Evolutionary conservation across 2,888 invertebrate species (phyloP).

Genomic region (Ecliptopera silaceata): DNA sequence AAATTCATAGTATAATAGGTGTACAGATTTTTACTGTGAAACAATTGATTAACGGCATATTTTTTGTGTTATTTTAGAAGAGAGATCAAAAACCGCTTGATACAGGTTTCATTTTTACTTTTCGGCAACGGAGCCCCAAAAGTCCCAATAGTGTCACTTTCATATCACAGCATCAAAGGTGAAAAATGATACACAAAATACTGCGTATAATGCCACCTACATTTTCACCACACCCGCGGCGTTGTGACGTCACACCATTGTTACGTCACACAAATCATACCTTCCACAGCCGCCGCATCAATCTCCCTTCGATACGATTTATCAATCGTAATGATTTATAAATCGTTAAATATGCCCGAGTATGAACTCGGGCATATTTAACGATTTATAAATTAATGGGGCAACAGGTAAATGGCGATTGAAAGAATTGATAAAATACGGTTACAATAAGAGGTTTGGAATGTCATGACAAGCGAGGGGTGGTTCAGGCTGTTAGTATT

Average conservation of each 20-base stretch:
- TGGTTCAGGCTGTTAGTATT: slow-evolving; percentile 53
- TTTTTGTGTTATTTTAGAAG: too few species aligned
- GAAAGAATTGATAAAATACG: slow-evolving; percentile 7
- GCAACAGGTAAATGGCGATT: slow-evolving; percentile 47
- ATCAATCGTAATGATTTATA: slow-evolving; percentile 44
- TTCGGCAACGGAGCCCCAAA: background rate
- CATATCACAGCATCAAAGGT: slow-evolving; percentile 18
- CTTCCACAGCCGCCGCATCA: slow-evolving; percentile 62
- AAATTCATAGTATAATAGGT: too few species aligned
- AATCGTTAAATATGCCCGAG: slow-evolving; percentile 59
- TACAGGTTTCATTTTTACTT: background rate
- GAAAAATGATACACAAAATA: slow-evolving; percentile 30
- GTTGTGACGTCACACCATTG: slow-evolving; percentile 66
- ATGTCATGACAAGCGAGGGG: slow-evolving; percentile 58
- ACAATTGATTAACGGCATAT: too few species aligned
- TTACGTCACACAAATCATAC: slow-evolving; percentile 48
- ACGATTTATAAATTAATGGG: slow-evolving; percentile 63
- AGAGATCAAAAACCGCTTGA: too few species aligned
- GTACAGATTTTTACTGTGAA: too few species aligned
- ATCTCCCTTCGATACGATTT: slow-evolving; percentile 67
- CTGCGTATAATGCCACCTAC: slow-evolving; percentile 13
- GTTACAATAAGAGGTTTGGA: slow-evolving; percentile 6
- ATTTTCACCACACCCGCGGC: slow-evolving; percentile 21
- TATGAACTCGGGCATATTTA: too few species aligned
- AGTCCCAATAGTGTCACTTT: slow-evolving; percentile 5